Percentiles rank a stretch among this genome's conserved stretches.
Evolutionary conservation across 2,797 vertebrate genomes (phyloP).

Genomic region (Mormyrops boulengeri): DNA sequence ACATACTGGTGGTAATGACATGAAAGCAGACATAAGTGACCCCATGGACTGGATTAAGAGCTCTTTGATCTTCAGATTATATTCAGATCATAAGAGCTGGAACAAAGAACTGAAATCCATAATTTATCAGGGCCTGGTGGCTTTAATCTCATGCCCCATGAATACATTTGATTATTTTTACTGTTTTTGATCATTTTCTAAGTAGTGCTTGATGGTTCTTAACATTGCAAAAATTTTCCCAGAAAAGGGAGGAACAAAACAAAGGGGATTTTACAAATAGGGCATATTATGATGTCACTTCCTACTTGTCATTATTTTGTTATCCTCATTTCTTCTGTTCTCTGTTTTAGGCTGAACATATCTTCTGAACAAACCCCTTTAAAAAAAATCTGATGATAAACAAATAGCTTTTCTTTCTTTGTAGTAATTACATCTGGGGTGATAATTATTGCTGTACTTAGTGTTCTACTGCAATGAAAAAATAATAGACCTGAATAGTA

Average conservation of each 20-base stretch:
- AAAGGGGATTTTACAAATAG: not conserved
- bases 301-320: not conserved
- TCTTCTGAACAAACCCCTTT: not conserved
- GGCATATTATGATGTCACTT: not conserved
- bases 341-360: not conserved
- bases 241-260: not conserved
- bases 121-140: not conserved
- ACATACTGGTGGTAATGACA: not conserved
- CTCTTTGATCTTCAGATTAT: slow-evolving; percentile 11
- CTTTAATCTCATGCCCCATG: not conserved
- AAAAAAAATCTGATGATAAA: not conserved
- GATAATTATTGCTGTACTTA: not conserved
- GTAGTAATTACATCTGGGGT: not conserved
- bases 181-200: not conserved
- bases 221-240: not conserved
- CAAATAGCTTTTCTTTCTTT: not conserved
- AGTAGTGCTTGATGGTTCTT: not conserved
- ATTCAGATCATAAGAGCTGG: not conserved
- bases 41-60: not conserved
- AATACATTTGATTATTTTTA: slow-evolving; percentile 8
- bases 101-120: slow-evolving; percentile 2
- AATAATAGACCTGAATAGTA: not conserved
- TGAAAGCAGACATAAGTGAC: not conserved
- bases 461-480: not conserved
- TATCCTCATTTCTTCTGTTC: not conserved